Percentiles rank a stretch among this genome's conserved stretches.
Evolutionary conservation across 2,888 invertebrate genomes (phyloP).

Genomic region (Xylota segnis): DNA sequence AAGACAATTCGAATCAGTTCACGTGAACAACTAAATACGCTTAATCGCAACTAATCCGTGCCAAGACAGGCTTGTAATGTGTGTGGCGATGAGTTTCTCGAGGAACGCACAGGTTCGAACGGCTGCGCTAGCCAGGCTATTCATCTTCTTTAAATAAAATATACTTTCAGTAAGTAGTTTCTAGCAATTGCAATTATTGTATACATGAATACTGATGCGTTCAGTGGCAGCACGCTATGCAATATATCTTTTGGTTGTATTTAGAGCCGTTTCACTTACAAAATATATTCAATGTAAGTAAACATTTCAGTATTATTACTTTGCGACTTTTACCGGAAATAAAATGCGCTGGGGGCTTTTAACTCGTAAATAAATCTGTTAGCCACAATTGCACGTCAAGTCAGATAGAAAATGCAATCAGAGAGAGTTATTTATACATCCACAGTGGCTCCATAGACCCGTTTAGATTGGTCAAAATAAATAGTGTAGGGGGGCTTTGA

Average conservation of each 20-base stretch:
- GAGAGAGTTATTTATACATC: not conserved
- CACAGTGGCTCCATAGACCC: not conserved
- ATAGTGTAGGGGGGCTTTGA: no score
- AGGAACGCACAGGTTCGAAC: no score
- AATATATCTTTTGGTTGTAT: slow-evolving; percentile 3
- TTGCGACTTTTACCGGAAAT: not conserved
- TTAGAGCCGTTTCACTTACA: not conserved
- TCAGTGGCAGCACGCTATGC: slow-evolving; percentile 33
- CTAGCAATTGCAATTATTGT: slow-evolving; percentile 33
- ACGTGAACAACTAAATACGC: no score
- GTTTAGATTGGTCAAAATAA: no score
- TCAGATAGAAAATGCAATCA: not conserved
- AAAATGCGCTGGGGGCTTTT: not conserved
- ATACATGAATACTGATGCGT: slow-evolving; percentile 49
- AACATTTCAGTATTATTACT: slow-evolving; percentile 1
- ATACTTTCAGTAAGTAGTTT: not conserved
- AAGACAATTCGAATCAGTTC: no score
- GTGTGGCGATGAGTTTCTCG: not conserved
- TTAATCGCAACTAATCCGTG: no score
- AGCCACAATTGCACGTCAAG: not conserved
- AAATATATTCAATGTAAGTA: not conserved
- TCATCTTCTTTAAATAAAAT: not conserved
- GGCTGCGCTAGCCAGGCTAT: not conserved
- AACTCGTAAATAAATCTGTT: not conserved
- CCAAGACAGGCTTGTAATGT: no score